Percentiles rank a stretch among this genome's conserved stretches.
phyloP scores from a whole-genome alignment of 2,888 invertebrate species.

The Lepidonotus clava region DNA sequence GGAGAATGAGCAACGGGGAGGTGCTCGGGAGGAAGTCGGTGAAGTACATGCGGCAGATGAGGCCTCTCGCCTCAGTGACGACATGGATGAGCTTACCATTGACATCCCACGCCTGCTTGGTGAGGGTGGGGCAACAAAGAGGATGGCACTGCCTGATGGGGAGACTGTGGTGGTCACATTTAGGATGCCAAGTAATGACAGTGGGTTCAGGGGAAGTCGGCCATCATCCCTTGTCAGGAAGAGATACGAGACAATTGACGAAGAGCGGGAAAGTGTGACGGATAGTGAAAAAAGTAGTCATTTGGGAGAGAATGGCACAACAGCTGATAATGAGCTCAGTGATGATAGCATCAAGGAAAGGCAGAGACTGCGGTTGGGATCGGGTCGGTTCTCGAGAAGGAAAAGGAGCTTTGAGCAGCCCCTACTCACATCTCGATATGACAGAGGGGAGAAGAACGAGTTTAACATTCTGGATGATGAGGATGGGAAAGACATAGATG shows the following conservation, averaged over 20 bases:
- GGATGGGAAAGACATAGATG: slow-evolving; percentile 3
- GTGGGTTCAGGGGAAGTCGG: not conserved
- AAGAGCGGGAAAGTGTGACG: slow-evolving; percentile 41
- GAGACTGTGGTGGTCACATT: slow-evolving; percentile 44
- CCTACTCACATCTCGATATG: slow-evolving; percentile 3
- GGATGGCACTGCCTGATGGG: slow-evolving; percentile 44
- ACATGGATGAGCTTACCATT: slow-evolving; percentile 37
- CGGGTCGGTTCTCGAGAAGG: not conserved
- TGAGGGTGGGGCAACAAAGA: slow-evolving; percentile 22
- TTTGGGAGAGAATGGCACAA: slow-evolving; percentile 49
- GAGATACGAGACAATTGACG: slow-evolving; percentile 43
- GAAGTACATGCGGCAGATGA: not conserved
- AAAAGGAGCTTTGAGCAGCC: slow-evolving; percentile 46
- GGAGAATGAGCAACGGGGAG: slow-evolving; percentile 26
- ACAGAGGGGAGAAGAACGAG: slow-evolving; percentile 30
- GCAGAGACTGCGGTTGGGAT: not conserved
- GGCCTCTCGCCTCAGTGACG: not conserved
- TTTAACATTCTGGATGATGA: slow-evolving; percentile 42
- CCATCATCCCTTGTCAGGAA: slow-evolving; percentile 2
- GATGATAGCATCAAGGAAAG: slow-evolving; percentile 43
- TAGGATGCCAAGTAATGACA: slow-evolving; percentile 33
- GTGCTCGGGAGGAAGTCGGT: not conserved
- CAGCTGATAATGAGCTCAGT: slow-evolving; percentile 43
- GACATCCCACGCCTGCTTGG: slow-evolving; percentile 37
- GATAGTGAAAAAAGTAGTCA: slow-evolving; percentile 50